These are phyloP conservation scores for Jordanella pulchra DNA, from an alignment of 2,797 vertebrate species.

Conservation along the genomic window DNA sequence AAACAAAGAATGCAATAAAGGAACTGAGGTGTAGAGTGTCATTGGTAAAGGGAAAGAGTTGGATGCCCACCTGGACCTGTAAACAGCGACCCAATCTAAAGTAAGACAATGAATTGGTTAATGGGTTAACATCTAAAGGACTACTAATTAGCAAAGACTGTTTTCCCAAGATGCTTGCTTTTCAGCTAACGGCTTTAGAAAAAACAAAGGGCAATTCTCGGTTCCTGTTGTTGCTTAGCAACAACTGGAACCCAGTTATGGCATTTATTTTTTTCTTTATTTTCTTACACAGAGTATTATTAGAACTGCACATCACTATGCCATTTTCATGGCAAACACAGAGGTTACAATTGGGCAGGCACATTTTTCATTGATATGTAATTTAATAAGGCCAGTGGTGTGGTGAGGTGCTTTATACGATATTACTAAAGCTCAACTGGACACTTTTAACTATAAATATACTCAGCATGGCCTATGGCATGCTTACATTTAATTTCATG, in stretches of 20 bases:
- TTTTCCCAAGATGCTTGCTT: conserved; percentile 26
- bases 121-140: conserved; percentile 11
- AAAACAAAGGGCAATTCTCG: conserved; percentile 45
- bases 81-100: not conserved
- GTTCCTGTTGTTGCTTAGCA: conserved; percentile 72
- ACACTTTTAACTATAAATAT: conserved; percentile 41
- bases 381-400: conserved; percentile 21
- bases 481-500: conserved; percentile 24
- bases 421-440: conserved; percentile 28
- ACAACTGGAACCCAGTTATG: conserved; percentile 63
- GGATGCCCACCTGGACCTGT: not conserved
- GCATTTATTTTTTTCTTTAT: conserved; percentile 27
- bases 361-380: conserved; percentile 30
- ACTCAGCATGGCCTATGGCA: conserved; percentile 19
- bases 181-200: conserved; percentile 43
- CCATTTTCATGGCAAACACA: conserved; percentile 25
- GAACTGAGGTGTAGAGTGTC: not conserved
- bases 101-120: not conserved
- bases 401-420: conserved; percentile 29
- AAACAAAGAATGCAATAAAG: not conserved
- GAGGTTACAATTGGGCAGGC: conserved; percentile 36
- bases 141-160: conserved; percentile 11
- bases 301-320: conserved; percentile 29
- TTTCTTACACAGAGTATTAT: conserved; percentile 36
- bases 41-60: not conserved